Percentiles rank a stretch among this genome's conserved stretches.
phyloP scores from a whole-genome alignment of 2,888 invertebrate species.

The Poecilus cupreus region DNA sequence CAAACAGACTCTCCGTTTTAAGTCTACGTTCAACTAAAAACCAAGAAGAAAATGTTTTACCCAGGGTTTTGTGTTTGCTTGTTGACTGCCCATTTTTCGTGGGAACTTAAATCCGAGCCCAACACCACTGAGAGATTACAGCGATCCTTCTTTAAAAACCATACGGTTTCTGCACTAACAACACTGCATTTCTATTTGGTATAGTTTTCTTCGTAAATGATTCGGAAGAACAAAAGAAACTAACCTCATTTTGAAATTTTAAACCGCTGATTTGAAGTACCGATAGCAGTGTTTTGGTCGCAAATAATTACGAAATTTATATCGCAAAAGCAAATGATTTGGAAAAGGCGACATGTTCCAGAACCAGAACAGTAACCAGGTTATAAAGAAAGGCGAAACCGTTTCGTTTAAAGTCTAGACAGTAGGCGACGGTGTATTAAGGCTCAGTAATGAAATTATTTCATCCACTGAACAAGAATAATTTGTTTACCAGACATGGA shows the following conservation, averaged over 20 bases:
- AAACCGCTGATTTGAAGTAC: not conserved
- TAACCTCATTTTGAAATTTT: not conserved
- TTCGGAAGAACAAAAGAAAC: conserved; percentile 10
- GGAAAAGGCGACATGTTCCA: conserved; percentile 20
- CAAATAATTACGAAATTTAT: conserved; percentile 26
- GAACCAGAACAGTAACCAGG: not conserved
- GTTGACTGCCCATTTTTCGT: conserved; percentile 37
- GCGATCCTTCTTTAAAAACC: not conserved
- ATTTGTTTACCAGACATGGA: conserved; percentile 43
- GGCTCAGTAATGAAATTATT: conserved; percentile 39
- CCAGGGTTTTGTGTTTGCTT: conserved; percentile 47
- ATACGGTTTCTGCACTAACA: not conserved
- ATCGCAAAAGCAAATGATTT: conserved; percentile 24
- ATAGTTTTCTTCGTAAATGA: not conserved
- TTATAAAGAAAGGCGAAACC: not conserved
- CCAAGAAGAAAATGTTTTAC: conserved; percentile 33
- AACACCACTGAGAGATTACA: not conserved
- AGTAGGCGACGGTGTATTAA: conserved; percentile 30
- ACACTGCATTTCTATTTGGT: not conserved
- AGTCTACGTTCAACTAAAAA: conserved; percentile 35
- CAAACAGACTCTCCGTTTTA: conserved; percentile 51
- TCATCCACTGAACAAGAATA: conserved; percentile 53
- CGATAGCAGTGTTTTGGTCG: conserved; percentile 2
- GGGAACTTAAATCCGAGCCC: conserved; percentile 33
- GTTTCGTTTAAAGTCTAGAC: conserved; percentile 46